Evolutionary conservation across 2,888 invertebrate genomes (phyloP).

Genomic region (Galeruca laticollis): DNA sequence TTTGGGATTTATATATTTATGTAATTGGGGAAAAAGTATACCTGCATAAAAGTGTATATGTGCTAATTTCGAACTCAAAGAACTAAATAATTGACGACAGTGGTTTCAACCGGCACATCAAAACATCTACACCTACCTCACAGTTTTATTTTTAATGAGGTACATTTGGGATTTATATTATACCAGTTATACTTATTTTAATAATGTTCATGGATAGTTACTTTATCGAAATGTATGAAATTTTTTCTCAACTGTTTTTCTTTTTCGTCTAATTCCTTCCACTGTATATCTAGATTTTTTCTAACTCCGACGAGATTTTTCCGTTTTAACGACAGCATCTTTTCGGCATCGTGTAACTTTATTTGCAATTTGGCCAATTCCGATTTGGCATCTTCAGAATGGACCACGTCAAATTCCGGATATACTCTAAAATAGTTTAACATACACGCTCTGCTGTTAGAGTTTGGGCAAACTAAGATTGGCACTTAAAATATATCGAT

Average conservation of each 20-base stretch:
- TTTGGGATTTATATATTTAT: too few species aligned
- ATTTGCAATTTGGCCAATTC: conserved; percentile 40
- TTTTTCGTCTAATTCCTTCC: conserved; percentile 46
- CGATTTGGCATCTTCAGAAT: conserved; percentile 39
- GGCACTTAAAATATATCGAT: too few species aligned
- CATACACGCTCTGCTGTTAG: background rate
- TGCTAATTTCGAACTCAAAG: too few species aligned
- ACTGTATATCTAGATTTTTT: conserved; percentile 41
- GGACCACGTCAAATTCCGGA: conserved; percentile 46
- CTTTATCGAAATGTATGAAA: conserved; percentile 48
- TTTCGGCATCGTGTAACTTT: conserved; percentile 43
- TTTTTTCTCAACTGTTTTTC: conserved; percentile 44
- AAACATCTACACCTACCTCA: too few species aligned
- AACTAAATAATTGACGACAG: too few species aligned
- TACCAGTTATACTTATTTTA: too few species aligned
- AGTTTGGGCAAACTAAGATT: too few species aligned
- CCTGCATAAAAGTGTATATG: too few species aligned
- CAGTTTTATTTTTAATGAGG: background rate
- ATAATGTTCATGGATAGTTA: too few species aligned
- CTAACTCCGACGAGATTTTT: conserved; percentile 30
- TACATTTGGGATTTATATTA: too few species aligned
- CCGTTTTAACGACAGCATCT: conserved; percentile 34
- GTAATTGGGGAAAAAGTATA: too few species aligned
- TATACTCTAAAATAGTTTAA: conserved; percentile 33
- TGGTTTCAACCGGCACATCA: too few species aligned